A percentile compares a stretch with the other conserved stretches of the same genome.
phyloP scores from a whole-genome alignment of 2,113 vertebrate genomes.

The Corydoras maculifer region DNA sequence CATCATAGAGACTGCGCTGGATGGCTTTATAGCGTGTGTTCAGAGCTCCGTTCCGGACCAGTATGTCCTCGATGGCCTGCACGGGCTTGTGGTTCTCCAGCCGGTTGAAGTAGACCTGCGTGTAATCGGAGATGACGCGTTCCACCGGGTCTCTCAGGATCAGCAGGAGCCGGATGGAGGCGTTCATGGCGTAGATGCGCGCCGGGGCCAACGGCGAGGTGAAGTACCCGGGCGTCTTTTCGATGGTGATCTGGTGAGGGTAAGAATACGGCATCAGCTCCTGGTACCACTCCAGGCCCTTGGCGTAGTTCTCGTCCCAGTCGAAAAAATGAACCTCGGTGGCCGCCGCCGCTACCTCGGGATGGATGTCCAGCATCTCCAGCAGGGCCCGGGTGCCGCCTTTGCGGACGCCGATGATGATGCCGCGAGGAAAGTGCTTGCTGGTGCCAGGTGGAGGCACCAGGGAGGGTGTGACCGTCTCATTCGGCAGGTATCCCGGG shows the following conservation, averaged over 20 bases:
- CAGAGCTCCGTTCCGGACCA: slow-evolving; percentile 81
- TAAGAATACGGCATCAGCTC: slow-evolving; percentile 87
- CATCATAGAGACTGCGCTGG: slow-evolving; percentile 84
- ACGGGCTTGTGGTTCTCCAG: slow-evolving; percentile 88
- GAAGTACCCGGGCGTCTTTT: slow-evolving; percentile 92
- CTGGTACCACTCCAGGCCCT: slow-evolving; percentile 86
- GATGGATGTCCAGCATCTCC: slow-evolving; percentile 90
- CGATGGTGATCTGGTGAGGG: slow-evolving; percentile 85
- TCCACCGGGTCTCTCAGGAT: slow-evolving; percentile 86
- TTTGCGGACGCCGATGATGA: slow-evolving; percentile 89
- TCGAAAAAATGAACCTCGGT: slow-evolving; percentile 93
- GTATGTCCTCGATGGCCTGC: slow-evolving; percentile 85
- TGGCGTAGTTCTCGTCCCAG: slow-evolving; percentile 88
- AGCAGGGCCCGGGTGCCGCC: slow-evolving; percentile 84
- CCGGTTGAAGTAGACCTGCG: slow-evolving; percentile 90
- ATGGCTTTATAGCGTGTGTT: slow-evolving; percentile 89
- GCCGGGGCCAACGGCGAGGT: slow-evolving; percentile 80
- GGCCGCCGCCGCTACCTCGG: slow-evolving; percentile 82
- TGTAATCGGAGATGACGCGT: slow-evolving; percentile 89
- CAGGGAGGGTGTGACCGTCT: slow-evolving; percentile 60
- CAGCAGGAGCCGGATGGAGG: slow-evolving; percentile 83
- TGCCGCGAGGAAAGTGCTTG: slow-evolving; percentile 78
- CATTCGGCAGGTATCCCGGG: slow-evolving; percentile 60
- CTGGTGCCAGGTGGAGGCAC: slow-evolving; percentile 74
- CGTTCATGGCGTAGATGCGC: slow-evolving; percentile 85